Percentiles rank a stretch among this genome's conserved stretches.
These are phyloP conservation scores for Neomicropteryx cornuta DNA, from an alignment of 1,140 invertebrate genomes.

Conservation along the genomic window DNA sequence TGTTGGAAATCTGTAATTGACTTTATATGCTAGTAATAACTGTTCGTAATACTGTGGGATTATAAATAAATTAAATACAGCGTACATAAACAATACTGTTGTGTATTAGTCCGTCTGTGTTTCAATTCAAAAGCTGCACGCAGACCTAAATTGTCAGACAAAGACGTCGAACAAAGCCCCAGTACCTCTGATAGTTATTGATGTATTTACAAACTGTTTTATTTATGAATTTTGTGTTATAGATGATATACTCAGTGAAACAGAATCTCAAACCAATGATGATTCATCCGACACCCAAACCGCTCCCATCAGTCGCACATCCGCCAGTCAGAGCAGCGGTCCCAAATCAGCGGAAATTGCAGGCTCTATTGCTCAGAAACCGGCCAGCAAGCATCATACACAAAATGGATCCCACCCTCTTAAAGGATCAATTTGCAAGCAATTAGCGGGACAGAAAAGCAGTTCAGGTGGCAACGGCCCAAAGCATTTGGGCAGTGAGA, in stretches of 20 bases:
- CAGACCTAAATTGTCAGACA: no score
- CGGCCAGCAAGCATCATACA: constrained; percentile 42
- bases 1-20: no score
- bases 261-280: constrained; percentile 65
- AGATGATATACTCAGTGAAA: constrained; percentile 67
- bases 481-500: constrained; percentile 25
- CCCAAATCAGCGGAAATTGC: constrained; percentile 35
- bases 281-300: constrained; percentile 52
- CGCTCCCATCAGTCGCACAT: constrained; percentile 23
- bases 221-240: constrained; percentile 23
- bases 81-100: no score
- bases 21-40: no score
- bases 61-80: no score
- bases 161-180: no score
- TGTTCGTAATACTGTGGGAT: no score
- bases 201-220: no score
- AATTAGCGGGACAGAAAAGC: constrained; percentile 17
- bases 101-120: no score
- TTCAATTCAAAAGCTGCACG: no score
- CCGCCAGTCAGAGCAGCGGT: constrained; percentile 47
- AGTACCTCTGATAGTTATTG: no score
- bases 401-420: constrained; percentile 27
- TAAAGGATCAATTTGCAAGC: constrained; percentile 9
- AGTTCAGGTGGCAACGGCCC: constrained; percentile 27
- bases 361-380: constrained; percentile 39